Base-by-base conservation (phyloP, 2,888 invertebrate species). In the Smittia aterrima region DNA sequence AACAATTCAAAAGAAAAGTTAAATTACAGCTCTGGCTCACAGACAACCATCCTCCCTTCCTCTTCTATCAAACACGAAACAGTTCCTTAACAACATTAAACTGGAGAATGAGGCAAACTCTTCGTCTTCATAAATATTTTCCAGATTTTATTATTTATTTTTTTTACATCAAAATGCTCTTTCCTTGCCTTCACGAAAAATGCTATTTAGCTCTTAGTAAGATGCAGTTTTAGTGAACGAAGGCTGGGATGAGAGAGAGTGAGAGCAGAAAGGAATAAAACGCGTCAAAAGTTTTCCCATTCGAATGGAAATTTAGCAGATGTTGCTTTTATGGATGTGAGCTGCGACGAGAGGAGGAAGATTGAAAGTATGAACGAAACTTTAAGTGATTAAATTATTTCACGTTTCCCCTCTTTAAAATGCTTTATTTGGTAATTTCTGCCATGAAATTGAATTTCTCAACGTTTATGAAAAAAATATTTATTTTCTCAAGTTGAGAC, bases 231-330 rank as follows among this genome's bases (percentile, higher is more conserved):
- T 27, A 47, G 47, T 58, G 58, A 18, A 58, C n/a, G 32, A 32
- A 9, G 32, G 20, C 40, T 66, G 38, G 18, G 47, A 68, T 1
- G 18, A 47, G 47, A 47, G 47, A 70, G 22, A 54, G 54, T 54
- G 18, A 32, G 27, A 4, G 32, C 41, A 53, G 25, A 70, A 70
- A 20, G 53, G 53, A 70, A 70, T 70, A 70, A 70, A 70, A 54
- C 54, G 70, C 70, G 70, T 70, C 70, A 70, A 70, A 70, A 70
- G 70, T 70, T 70, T 70, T 53, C 68, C 68, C 70, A 70, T 70
- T 54, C 53, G 70, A 54, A 53, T 70, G 70, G 70, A 70, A 70
- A 70, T 70, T 70, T 70, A 54, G 27, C 70, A 70, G 70, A 53
- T 70, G 70, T 68, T 68, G 47, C 68, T 68, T 53, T 54, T 16